Evolutionary conservation across 2,113 vertebrate genomes (phyloP), one percentile per base, ranked within the genome.

Genomic region (Anser brachyrhynchus): DNA sequence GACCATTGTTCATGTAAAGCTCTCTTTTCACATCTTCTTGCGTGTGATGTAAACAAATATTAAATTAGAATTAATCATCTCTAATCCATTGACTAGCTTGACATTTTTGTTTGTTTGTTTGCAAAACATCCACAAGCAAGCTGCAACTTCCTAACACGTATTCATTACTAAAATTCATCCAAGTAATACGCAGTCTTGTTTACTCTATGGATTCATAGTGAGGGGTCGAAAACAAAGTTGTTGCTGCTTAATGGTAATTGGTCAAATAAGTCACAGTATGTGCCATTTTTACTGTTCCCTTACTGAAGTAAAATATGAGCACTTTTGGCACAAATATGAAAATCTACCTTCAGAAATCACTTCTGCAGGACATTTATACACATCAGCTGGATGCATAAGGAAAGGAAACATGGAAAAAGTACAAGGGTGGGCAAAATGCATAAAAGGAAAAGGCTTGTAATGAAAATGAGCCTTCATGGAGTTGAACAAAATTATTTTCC

Each of bases 321-420:
- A 25, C 49, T 93, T 88, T 62, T 78, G 72, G 82, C 82, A 91
- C 55, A 87, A 84, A 11, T 26, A 77, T 69, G 89, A 89, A 95
- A 91, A 86, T 74, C 76, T 84, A 78, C 76, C 72, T 84, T 78
- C 61, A 86, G 76, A 97, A 96, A 89, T 86, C 76, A 90, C 46
- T 94, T 88, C 69, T 87, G 67, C 67, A 52, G 35, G 93, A 52
- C 73, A 92, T 78, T 92, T 90, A 43, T 44, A 57, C 37, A 80
- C 65, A 92, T 81, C 65, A 70, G 11, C 65, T 88, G 67, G 92
- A 84, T 39, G 41, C 52, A 57, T 72, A 71, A 90, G 85, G 61
- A 91, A 83, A 72, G 44, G 25, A 92, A 93, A 71, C 43, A 84
- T 0, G 16, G 57, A 73, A 87, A 54, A 10, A 80, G 25, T 41